These are phyloP conservation scores for Dipodomys merriami DNA, from an alignment of 2,113 vertebrate species.

Conservation along the genomic window DNA sequence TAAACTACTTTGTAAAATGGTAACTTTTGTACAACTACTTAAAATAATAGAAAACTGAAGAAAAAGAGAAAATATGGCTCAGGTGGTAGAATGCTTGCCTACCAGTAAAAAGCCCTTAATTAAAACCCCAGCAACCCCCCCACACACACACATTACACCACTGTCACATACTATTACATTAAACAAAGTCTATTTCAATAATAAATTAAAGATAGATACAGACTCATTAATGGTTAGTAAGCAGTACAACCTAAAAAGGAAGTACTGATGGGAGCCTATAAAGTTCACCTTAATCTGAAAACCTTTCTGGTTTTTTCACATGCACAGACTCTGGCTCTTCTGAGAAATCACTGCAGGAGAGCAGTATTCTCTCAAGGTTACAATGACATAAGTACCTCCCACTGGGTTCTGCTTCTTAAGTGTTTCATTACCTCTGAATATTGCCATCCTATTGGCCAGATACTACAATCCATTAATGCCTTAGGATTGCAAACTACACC, in stretches of 20 bases:
- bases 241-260: neutral
- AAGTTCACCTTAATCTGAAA: neutral
- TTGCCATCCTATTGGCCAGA: neutral
- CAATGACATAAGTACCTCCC: neutral
- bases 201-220: neutral
- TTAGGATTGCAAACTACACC: neutral
- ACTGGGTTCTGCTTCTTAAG: no score
- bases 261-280: neutral
- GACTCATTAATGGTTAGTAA: neutral
- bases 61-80: no score
- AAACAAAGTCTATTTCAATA: neutral
- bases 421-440: accelerated
- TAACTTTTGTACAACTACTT: no score
- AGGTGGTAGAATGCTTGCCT: no score
- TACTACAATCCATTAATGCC: accelerated
- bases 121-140: no score
- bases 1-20: no score
- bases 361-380: neutral
- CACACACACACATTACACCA: neutral
- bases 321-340: neutral
- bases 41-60: no score
- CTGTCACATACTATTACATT: neutral
- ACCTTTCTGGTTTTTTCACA: neutral
- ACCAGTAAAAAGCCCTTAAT: no score
- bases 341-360: neutral